Evolutionary conservation across 2,113 vertebrate genomes (phyloP).

Genomic region (Monarcha castaneiventris): DNA sequence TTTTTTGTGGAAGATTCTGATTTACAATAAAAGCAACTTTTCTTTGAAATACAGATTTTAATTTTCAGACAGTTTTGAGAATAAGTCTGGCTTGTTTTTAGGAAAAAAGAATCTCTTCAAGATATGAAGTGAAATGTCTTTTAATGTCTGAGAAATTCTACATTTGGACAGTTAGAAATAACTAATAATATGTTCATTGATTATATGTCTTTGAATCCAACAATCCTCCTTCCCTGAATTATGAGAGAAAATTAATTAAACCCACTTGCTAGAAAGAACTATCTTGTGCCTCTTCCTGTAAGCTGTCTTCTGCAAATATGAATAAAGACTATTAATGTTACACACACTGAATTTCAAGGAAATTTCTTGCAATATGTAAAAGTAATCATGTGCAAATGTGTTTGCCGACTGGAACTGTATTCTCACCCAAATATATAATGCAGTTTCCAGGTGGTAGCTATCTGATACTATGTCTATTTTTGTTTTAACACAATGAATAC

Average conservation of each 20-base stretch:
- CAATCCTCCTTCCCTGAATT: background rate
- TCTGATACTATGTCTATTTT: slow-evolving; percentile 42
- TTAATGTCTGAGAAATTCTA: background rate
- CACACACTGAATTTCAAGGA: background rate
- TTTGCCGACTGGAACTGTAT: background rate
- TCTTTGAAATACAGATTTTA: background rate
- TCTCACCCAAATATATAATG: slow-evolving; percentile 35
- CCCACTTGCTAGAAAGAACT: background rate
- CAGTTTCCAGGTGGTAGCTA: slow-evolving; percentile 43
- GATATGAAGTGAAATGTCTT: background rate
- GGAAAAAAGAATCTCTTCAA: background rate
- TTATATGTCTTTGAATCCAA: background rate
- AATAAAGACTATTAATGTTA: background rate
- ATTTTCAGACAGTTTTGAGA: background rate
- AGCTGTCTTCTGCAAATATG: background rate
- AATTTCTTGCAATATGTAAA: slow-evolving; percentile 17
- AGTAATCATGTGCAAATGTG: slow-evolving; percentile 31
- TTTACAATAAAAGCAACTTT: background rate
- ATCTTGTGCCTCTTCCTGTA: background rate
- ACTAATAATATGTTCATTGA: background rate
- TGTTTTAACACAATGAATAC: slow-evolving; percentile 38
- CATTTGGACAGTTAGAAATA: background rate
- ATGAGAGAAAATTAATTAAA: background rate
- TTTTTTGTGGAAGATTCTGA: background rate
- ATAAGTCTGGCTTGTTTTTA: background rate